These are phyloP conservation scores for Adoxophyes honmai DNA, from an alignment of 1,140 invertebrate genomes.

Conservation along the genomic window DNA sequence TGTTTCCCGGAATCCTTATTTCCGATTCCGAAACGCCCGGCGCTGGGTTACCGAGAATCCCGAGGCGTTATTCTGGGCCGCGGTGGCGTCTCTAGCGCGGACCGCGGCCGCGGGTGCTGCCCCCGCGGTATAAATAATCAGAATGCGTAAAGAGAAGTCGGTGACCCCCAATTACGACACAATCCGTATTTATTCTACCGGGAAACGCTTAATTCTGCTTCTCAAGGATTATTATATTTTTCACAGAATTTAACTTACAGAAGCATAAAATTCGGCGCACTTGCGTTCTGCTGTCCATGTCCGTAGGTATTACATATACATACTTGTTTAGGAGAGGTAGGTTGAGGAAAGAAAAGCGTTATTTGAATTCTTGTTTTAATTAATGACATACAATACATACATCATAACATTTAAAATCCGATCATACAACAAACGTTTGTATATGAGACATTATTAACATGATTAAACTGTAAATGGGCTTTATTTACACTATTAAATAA, in stretches of 20 bases:
- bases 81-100: conserved; percentile 44
- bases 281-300: no score
- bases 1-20: conserved; percentile 68
- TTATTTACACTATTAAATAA: conserved; percentile 36
- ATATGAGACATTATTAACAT: conserved; percentile 31
- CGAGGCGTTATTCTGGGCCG: conserved; percentile 60
- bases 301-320: no score
- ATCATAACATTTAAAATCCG: conserved; percentile 52
- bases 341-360: conserved; percentile 25
- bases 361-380: conserved; percentile 51
- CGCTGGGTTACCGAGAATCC: conserved; percentile 62
- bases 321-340: no score
- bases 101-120: conserved; percentile 37
- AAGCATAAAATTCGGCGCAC: no score
- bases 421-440: conserved; percentile 45
- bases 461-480: conserved; percentile 35
- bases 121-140: conserved; percentile 57
- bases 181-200: conserved; percentile 29
- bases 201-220: conserved; percentile 25
- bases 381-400: conserved; percentile 45
- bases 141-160: conserved; percentile 58
- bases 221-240: conserved; percentile 13
- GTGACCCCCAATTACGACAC: conserved; percentile 47
- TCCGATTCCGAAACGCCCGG: conserved; percentile 71
- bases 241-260: neutral